Percentiles rank a stretch among this genome's conserved stretches.
Conservation (phyloP, 1,140 invertebrate genomes). For the Notospermus geniculatus region DNA sequence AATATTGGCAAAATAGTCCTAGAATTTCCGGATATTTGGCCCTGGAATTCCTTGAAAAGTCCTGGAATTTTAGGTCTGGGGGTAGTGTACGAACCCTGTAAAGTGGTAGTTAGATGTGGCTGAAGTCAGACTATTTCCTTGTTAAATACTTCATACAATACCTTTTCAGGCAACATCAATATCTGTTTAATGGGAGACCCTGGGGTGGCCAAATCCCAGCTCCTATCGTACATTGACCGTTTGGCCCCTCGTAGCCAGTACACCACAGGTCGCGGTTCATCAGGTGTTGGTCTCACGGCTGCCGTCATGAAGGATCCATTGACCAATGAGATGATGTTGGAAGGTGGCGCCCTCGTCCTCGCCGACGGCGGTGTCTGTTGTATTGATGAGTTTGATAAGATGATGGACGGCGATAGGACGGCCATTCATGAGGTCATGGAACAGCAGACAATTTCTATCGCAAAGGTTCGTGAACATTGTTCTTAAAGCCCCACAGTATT, state of each 20-base stretch:
- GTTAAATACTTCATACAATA: neutral
- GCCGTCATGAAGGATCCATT: constrained; percentile 97
- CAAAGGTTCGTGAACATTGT: constrained; percentile 69
- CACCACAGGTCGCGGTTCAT: constrained; percentile 95
- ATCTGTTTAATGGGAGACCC: constrained; percentile 99
- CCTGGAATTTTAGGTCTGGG: too few relatives aligned
- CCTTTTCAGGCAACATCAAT: constrained; percentile 84
- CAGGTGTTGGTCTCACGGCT: constrained; percentile 96
- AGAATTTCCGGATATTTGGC: too few relatives aligned
- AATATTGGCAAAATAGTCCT: too few relatives aligned
- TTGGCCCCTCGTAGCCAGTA: constrained; percentile 91
- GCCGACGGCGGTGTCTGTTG: constrained; percentile 97
- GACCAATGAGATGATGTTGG: constrained; percentile 95
- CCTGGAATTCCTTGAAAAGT: too few relatives aligned
- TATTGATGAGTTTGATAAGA: constrained; percentile 99
- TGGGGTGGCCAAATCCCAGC: constrained; percentile 97
- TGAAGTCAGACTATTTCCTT: too few relatives aligned
- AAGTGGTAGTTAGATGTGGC: too few relatives aligned
- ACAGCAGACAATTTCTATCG: constrained; percentile 99
- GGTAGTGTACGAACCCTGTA: too few relatives aligned
- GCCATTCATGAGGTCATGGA: constrained; percentile 99
- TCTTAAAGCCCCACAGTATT: too few relatives aligned
- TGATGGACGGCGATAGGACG: constrained; percentile 93
- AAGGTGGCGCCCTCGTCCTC: constrained; percentile 96
- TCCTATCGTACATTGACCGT: constrained; percentile 92